Evolutionary conservation across 2,113 vertebrate species (phyloP).

Genomic region (Prietella phreatophila): DNA sequence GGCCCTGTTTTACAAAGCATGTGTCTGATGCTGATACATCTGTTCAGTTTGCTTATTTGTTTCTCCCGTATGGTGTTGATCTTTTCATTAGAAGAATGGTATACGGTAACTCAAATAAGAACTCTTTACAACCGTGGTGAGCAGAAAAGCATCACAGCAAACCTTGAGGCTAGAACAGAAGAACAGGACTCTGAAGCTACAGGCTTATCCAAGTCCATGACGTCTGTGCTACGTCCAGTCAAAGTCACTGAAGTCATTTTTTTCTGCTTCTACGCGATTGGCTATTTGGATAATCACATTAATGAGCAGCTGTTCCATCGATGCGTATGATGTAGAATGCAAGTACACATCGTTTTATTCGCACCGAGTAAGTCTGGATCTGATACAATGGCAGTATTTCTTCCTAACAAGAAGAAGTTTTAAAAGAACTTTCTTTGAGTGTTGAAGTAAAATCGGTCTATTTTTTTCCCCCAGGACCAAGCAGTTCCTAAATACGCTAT

Average conservation of each 20-base stretch:
- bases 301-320: background rate
- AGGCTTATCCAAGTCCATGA: background rate
- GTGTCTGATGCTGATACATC: background rate
- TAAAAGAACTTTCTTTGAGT: background rate
- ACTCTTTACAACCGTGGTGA: background rate
- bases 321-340: background rate
- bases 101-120: background rate
- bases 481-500: background rate
- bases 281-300: background rate
- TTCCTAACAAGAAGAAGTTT: background rate
- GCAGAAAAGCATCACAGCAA: background rate
- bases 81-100: background rate
- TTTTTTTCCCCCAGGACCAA: background rate
- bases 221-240: background rate
- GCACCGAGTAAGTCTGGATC: background rate
- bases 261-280: background rate
- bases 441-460: background rate
- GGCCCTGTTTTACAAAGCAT: background rate
- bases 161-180: background rate
- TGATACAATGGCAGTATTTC: background rate
- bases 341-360: background rate
- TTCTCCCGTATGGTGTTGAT: background rate
- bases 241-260: background rate
- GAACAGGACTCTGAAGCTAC: background rate
- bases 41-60: background rate